Conservation (phyloP, 2,113 vertebrate species). For the Pelecanus crispus region DNA sequence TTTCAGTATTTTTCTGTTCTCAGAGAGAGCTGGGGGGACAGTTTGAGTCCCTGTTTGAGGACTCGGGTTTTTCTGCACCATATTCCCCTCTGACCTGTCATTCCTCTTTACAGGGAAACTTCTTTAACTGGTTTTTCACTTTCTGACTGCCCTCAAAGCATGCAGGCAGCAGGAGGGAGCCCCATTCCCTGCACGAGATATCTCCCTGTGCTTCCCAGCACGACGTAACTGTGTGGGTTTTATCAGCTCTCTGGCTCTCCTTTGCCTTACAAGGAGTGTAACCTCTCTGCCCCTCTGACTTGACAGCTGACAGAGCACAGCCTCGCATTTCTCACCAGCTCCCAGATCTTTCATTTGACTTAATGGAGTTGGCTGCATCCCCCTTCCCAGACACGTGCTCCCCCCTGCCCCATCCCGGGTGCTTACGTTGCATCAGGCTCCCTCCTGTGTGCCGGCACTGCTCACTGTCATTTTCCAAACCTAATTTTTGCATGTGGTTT, state of each 20-base stretch:
- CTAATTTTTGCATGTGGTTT: neutral
- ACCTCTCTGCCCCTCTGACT: constrained; percentile 18
- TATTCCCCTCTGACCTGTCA: neutral
- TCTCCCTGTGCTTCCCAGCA: neutral
- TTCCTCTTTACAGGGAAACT: neutral
- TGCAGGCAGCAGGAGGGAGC: neutral
- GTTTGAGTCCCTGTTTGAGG: neutral
- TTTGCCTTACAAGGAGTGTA: constrained; percentile 65
- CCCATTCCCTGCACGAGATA: neutral
- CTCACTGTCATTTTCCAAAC: neutral
- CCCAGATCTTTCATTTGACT: neutral
- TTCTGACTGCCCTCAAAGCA: neutral
- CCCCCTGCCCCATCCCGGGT: neutral
- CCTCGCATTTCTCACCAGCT: constrained; percentile 1
- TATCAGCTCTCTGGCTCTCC: constrained; percentile 22
- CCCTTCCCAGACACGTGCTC: fast-evolving
- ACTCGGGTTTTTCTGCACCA: neutral
- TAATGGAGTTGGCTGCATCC: neutral
- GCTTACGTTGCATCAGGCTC: neutral
- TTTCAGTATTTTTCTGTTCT: neutral
- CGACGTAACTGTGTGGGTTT: fast-evolving
- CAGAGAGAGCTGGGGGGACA: neutral
- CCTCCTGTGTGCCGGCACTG: fast-evolving
- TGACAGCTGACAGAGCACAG: constrained; percentile 71
- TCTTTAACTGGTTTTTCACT: neutral